These are phyloP conservation scores for Poeciliopsis turneri DNA, from an alignment of 2,797 vertebrate species.

Conservation along the genomic window DNA sequence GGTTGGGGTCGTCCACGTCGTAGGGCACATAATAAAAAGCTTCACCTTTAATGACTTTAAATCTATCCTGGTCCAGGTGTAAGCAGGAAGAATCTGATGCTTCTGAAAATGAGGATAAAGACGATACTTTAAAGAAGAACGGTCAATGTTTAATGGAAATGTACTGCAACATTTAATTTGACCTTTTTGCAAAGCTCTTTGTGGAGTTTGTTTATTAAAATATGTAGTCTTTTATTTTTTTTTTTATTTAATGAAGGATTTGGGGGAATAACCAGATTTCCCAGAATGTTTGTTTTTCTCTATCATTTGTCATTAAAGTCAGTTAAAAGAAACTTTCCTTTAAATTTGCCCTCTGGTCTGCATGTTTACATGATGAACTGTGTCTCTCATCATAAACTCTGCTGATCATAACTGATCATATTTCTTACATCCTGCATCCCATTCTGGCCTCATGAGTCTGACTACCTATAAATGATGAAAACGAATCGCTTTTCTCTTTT, in stretches of 20 bases:
- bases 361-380: background rate
- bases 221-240: background rate
- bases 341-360: background rate
- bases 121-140: too few species aligned
- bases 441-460: background rate
- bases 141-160: background rate
- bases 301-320: background rate
- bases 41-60: constrained; percentile 26
- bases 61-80: accelerated
- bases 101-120: constrained; percentile 14
- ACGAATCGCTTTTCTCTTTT: background rate
- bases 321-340: background rate
- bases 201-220: background rate
- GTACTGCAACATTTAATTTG: background rate
- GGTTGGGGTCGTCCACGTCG: accelerated
- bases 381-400: background rate
- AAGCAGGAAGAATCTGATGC: accelerated
- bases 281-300: background rate
- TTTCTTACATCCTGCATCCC: background rate
- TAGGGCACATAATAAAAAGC: constrained; percentile 5
- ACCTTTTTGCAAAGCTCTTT: background rate
- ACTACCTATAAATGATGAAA: background rate
- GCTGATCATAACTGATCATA: background rate
- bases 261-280: too few species aligned
- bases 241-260: too few species aligned